These are phyloP conservation scores for Arbacia lixula DNA, from an alignment of 53 echinoderm and acorn worm species.

Conservation along the genomic window DNA sequence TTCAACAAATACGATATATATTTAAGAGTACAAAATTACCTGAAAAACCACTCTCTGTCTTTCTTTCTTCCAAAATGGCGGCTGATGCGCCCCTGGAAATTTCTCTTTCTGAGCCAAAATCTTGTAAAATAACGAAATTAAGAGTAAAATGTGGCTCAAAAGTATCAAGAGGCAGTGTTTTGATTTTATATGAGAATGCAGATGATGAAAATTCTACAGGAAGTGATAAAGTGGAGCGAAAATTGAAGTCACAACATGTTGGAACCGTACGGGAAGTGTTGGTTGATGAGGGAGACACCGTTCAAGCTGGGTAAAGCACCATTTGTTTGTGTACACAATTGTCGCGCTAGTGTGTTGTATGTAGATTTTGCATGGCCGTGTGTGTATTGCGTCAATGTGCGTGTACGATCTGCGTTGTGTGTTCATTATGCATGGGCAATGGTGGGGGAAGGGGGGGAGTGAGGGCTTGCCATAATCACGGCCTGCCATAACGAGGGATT, in stretches of 20 bases:
- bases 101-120: constrained; percentile 69
- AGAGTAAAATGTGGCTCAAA: constrained; percentile 82
- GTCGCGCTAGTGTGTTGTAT: not conserved
- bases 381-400: too few relatives aligned
- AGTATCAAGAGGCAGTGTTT: constrained; percentile 75
- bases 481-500: too few relatives aligned
- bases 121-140: constrained; percentile 83
- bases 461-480: not conserved
- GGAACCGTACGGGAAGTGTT: constrained; percentile 87
- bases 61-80: constrained; percentile 62
- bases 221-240: constrained; percentile 44
- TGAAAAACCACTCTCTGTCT: not conserved
- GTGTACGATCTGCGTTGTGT: too few relatives aligned
- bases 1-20: too few relatives aligned
- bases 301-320: constrained; percentile 87
- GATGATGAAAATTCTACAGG: constrained; percentile 32
- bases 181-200: constrained; percentile 62
- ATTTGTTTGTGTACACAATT: too few relatives aligned
- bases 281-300: constrained; percentile 73
- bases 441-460: not conserved
- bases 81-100: constrained; percentile 64
- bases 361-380: too few relatives aligned
- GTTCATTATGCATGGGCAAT: too few relatives aligned
- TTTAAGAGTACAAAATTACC: not conserved
- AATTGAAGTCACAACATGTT: constrained; percentile 81